phyloP scores from a whole-genome alignment of 2,797 vertebrate species.

The Hirundo rustica region DNA sequence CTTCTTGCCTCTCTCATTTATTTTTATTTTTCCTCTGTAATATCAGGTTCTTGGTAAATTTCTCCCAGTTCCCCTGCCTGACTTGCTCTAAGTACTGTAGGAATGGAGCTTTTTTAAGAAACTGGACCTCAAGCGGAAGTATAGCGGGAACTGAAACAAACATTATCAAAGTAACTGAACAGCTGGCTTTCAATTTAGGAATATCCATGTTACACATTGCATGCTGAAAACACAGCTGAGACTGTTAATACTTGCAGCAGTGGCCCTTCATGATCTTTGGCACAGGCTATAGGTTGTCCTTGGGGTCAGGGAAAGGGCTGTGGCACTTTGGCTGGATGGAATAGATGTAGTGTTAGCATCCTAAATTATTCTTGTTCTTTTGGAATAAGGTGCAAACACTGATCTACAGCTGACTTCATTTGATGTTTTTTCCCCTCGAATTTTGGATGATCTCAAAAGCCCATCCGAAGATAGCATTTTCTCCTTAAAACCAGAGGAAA shows the following conservation, averaged over 20 bases:
- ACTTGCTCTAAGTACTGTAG: background rate
- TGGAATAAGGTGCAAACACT: background rate
- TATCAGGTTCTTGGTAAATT: background rate
- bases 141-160: background rate
- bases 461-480: background rate
- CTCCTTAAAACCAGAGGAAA: background rate
- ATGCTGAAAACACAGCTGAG: background rate
- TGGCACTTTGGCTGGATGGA: background rate
- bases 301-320: no score
- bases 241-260: background rate
- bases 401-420: background rate
- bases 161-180: background rate
- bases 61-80: background rate
- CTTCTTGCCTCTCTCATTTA: background rate
- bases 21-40: no score
- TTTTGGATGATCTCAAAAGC: background rate
- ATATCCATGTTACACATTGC: accelerated
- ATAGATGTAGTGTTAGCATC: accelerated
- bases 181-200: background rate
- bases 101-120: background rate
- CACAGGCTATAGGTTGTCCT: background rate
- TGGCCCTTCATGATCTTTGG: background rate
- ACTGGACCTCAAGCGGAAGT: background rate
- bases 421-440: background rate
- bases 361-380: background rate